Evolutionary conservation across 1,140 invertebrate genomes (phyloP).

Genomic region (Bombus terrestris): DNA sequence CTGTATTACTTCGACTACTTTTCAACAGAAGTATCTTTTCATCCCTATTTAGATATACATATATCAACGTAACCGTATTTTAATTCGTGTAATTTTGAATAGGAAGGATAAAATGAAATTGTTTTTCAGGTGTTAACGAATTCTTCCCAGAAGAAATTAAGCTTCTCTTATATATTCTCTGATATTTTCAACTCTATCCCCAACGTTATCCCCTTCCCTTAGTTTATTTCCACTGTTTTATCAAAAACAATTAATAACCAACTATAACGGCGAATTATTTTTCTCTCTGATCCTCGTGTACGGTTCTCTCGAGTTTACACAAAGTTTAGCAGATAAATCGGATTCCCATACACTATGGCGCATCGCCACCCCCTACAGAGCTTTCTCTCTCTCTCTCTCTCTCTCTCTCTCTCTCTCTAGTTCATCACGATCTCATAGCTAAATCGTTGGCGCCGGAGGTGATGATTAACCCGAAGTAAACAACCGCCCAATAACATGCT

Average conservation of each 20-base stretch:
- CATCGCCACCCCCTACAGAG: neutral
- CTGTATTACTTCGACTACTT: too few relatives aligned
- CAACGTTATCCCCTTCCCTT: too few relatives aligned
- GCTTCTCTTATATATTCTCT: too few relatives aligned
- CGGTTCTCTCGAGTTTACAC: neutral
- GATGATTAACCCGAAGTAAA: conserved; percentile 76
- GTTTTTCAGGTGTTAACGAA: too few relatives aligned
- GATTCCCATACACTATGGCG: neutral
- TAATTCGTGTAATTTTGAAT: too few relatives aligned
- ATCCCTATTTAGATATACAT: too few relatives aligned
- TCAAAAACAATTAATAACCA: neutral
- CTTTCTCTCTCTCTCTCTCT: neutral
- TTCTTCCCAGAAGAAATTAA: too few relatives aligned
- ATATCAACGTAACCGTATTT: too few relatives aligned
- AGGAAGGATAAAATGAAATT: too few relatives aligned
- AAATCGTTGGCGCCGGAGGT: conserved; percentile 59
- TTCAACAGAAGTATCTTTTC: too few relatives aligned
- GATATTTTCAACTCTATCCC: too few relatives aligned
- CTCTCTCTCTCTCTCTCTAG: neutral
- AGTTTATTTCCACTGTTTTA: too few relatives aligned
- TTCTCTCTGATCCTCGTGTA: neutral
- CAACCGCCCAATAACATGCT: conserved; percentile 78
- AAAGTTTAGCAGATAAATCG: conserved; percentile 17
- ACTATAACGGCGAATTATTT: neutral
- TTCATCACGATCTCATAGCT: conserved; percentile 28